Percentiles rank a stretch among this genome's conserved stretches.
Conservation (phyloP, 2,113 vertebrate genomes). For the Laticauda colubrina region DNA sequence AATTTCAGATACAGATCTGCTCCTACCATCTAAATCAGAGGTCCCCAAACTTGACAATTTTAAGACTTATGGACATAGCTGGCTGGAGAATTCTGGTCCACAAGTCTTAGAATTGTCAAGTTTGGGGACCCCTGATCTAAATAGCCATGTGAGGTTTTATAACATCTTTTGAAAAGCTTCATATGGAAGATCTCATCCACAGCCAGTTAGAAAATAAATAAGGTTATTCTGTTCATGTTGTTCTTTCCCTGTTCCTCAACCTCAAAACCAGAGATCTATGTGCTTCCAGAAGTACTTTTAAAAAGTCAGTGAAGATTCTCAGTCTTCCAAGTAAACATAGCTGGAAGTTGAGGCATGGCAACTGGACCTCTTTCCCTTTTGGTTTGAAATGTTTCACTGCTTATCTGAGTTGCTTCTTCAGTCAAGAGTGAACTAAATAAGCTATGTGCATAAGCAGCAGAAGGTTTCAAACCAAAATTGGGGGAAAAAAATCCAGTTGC, state of each 20-base stretch:
- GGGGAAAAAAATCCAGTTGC: background rate
- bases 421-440: background rate
- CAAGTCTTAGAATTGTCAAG: too few species aligned
- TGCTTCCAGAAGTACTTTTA: background rate
- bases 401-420: background rate
- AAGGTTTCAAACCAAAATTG: background rate
- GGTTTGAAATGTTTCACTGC: background rate
- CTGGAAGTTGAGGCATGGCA: background rate
- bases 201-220: background rate
- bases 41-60: too few species aligned
- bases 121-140: background rate
- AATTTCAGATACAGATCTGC: background rate
- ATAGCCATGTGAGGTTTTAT: background rate
- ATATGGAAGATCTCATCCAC: background rate
- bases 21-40: background rate
- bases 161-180: background rate
- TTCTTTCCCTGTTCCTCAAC: background rate
- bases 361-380: background rate
- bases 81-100: too few species aligned
- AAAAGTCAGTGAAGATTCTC: background rate
- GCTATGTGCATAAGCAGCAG: background rate
- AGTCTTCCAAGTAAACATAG: background rate
- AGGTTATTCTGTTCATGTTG: background rate
- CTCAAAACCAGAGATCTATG: background rate
- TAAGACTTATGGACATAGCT: too few species aligned